A percentile compares a stretch with the other conserved stretches of the same genome.
Evolutionary conservation across 35 echinoderm and acorn worm genomes (phyloP).

Genomic region (Apostichopus parvimensis): DNA sequence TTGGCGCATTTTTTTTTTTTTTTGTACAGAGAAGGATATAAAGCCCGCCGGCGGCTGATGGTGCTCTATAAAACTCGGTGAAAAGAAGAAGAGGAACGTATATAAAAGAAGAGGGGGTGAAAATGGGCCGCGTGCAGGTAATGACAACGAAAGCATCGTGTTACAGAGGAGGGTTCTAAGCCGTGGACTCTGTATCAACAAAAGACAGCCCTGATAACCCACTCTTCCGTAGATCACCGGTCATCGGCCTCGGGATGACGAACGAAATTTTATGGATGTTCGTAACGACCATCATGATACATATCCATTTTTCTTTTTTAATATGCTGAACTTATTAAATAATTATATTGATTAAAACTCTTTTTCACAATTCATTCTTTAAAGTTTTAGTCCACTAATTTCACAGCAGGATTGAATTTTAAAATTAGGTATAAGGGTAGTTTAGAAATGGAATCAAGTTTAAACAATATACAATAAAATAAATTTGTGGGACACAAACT

Average conservation of each 20-base stretch:
- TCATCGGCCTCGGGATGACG: not conserved
- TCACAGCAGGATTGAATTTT: too few relatives aligned
- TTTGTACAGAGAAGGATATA: not conserved
- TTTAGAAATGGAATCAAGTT: too few relatives aligned
- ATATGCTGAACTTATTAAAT: too few relatives aligned
- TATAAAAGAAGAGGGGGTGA: not conserved
- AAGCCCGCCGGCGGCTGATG: slow-evolving; percentile 26
- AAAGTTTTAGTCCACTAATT: too few relatives aligned
- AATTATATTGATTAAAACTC: too few relatives aligned
- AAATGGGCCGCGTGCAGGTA: slow-evolving; percentile 53
- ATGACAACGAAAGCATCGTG: slow-evolving; percentile 26
- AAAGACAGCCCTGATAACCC: slow-evolving; percentile 40
- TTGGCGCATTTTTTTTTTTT: slow-evolving; percentile 3
- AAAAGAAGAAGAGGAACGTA: not conserved
- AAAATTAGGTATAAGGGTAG: too few relatives aligned
- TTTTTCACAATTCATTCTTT: too few relatives aligned
- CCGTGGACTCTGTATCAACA: slow-evolving; percentile 46
- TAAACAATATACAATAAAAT: too few relatives aligned
- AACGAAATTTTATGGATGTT: not conserved
- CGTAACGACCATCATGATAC: not conserved
- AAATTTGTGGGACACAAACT: too few relatives aligned
- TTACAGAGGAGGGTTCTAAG: slow-evolving; percentile 22
- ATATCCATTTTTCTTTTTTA: too few relatives aligned
- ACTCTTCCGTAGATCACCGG: slow-evolving; percentile 8
- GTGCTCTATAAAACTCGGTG: slow-evolving; percentile 31